Base-by-base conservation (phyloP, 2,888 invertebrate species). In the Euproctis similis region DNA sequence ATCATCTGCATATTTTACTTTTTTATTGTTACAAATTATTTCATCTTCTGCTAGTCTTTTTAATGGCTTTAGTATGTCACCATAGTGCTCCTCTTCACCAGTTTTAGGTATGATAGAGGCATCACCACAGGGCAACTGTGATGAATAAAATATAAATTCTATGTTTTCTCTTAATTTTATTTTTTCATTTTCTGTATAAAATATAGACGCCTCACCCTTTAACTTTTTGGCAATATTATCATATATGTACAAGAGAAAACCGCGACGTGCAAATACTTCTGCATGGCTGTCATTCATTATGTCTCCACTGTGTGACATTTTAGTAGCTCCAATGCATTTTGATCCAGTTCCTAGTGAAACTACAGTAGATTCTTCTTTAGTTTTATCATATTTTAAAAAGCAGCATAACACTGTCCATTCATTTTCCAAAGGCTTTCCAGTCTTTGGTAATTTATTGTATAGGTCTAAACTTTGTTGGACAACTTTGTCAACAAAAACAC, bases 81-180 rank as follows among this genome's bases (percentile, higher is more conserved):
- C 82, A 53, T 60, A 48, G 22, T 60, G 32, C 9, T 69, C 68
- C 8, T 57, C 48, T 8, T 71, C 64, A 2, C 44, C 50, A 26
- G 43, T 49, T 65, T 89, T 91, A 1, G 88, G 87, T 60, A 93
- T 88, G 48, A 97, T 97, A 9, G 95, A 92, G 8, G 95, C 95
- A 87, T 97, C 97, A 0, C 97, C 97, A 77, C 97, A 97, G 9
- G 97, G 97, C 19, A 92, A 87, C 62, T 95, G 93, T 26, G 94
- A 95, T 14, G 93, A 90, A 56, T 92, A 94, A 57, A 97, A 92
- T 63, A 95, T 92, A 70, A 94, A 95, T 13, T 87, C 81, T 12
- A 93, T 65, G 19, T 80, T 78, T 2, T 84, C 53, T 48, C 86
- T 87, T 1, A 94, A 37, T 30, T 56, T 53, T 50, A 88, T 88